A percentile compares a stretch with the other conserved stretches of the same genome.
phyloP scores from a whole-genome alignment of 1,140 invertebrate genomes.

The Philaenus spumarius region DNA sequence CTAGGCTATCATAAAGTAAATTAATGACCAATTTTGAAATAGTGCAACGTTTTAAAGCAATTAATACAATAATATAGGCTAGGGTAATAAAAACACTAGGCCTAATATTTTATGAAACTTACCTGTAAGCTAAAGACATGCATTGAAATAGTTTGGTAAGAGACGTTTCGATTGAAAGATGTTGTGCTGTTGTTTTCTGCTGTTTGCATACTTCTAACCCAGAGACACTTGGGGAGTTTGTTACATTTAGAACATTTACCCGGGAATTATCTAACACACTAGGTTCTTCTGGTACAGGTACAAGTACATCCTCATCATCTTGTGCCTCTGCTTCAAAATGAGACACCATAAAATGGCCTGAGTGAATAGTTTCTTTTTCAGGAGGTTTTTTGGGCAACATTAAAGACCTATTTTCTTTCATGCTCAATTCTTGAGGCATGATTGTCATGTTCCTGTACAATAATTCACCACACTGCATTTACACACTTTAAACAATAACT shows the following conservation, averaged over 20 bases:
- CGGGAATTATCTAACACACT: no score
- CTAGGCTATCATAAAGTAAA: no score
- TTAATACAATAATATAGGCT: no score
- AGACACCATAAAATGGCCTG: slow-evolving; percentile 97
- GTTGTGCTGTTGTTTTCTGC: slow-evolving; percentile 39
- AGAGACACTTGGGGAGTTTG: no score
- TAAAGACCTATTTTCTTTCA: slow-evolving; percentile 17
- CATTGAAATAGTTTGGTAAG: slow-evolving; percentile 93
- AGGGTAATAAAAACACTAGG: no score
- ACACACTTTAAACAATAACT: no score
- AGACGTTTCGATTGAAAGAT: slow-evolving; percentile 84
- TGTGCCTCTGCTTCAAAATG: slow-evolving; percentile 90
- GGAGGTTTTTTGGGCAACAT: slow-evolving; percentile 15
- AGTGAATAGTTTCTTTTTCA: slow-evolving; percentile 77
- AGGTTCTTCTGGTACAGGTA: slow-evolving; percentile 26
- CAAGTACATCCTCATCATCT: slow-evolving; percentile 77
- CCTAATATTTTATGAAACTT: slow-evolving; percentile 38
- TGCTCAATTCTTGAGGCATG: slow-evolving; percentile 24
- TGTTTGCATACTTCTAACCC: background rate
- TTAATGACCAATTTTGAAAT: no score
- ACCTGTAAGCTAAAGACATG: slow-evolving; percentile 96
- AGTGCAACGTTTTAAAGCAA: no score
- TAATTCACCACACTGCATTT: slow-evolving; percentile 1
- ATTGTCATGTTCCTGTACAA: slow-evolving; percentile 20
- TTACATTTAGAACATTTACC: no score